Percentiles rank a stretch among this genome's conserved stretches.
Conservation (phyloP, 2,888 invertebrate genomes). For the Tenthredo notha region DNA sequence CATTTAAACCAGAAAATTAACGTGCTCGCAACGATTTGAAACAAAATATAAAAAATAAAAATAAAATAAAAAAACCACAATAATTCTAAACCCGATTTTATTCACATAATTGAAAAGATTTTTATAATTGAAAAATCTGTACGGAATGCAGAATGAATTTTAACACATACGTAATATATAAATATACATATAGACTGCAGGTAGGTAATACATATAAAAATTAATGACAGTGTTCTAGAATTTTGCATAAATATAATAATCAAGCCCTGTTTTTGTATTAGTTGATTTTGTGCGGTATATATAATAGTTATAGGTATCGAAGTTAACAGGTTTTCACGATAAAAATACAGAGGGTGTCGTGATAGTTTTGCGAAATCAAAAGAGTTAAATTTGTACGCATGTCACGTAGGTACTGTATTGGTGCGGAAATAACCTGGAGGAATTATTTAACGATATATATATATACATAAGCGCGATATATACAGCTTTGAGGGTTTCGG, state of each 20-base stretch:
- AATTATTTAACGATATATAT: neutral
- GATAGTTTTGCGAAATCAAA: conserved; percentile 8
- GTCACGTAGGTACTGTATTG: neutral
- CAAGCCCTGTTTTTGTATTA: neutral
- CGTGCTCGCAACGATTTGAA: neutral
- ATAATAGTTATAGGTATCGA: neutral
- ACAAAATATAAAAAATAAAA: neutral
- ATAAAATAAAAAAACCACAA: neutral
- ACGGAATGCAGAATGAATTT: no score
- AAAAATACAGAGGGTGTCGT: neutral
- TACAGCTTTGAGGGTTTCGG: no score
- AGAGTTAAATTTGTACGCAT: neutral
- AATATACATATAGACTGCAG: no score
- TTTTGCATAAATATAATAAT: conserved; percentile 3
- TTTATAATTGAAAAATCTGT: no score
- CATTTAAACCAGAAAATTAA: neutral
- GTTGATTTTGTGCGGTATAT: neutral
- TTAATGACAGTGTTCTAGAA: neutral
- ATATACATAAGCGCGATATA: no score
- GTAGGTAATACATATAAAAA: neutral
- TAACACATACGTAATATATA: no score
- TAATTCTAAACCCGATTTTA: neutral
- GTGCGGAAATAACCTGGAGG: neutral
- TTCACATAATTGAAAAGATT: neutral
- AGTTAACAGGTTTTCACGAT: conserved; percentile 18